These are phyloP conservation scores for Ispidina lecontei DNA, from an alignment of 2,797 vertebrate species.

Conservation along the genomic window DNA sequence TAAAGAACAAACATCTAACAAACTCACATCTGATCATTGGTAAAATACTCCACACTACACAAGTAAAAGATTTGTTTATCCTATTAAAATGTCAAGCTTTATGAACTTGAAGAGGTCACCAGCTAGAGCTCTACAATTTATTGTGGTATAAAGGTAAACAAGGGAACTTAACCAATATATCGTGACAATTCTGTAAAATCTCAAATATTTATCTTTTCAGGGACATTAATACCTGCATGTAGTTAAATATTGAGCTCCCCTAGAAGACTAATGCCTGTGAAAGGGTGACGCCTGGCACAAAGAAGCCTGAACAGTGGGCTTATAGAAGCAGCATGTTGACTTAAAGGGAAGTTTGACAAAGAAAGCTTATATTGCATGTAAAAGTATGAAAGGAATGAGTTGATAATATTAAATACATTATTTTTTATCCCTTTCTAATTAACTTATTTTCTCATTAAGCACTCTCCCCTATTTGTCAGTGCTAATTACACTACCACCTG, in stretches of 20 bases:
- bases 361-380: neutral
- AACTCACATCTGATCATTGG: constrained; percentile 4
- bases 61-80: constrained; percentile 69
- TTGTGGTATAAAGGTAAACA: constrained; percentile 31
- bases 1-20: constrained; percentile 48
- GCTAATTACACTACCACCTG: neutral
- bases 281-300: neutral
- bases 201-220: neutral
- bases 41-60: constrained; percentile 29
- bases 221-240: neutral
- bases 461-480: neutral
- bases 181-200: neutral
- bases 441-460: neutral
- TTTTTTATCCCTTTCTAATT: neutral
- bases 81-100: constrained; percentile 67
- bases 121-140: constrained; percentile 8
- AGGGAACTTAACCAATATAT: neutral
- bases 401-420: accelerated
- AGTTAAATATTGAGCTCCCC: neutral
- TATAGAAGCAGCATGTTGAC: neutral
- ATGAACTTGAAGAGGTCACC: constrained; percentile 59
- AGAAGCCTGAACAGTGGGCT: neutral
- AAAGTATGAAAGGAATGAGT: neutral
- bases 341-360: neutral
- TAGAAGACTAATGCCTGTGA: neutral